A percentile compares a stretch with the other conserved stretches of the same genome.
Evolutionary conservation across 2,888 invertebrate species (phyloP).

Genomic region (Eulithis prunata): DNA sequence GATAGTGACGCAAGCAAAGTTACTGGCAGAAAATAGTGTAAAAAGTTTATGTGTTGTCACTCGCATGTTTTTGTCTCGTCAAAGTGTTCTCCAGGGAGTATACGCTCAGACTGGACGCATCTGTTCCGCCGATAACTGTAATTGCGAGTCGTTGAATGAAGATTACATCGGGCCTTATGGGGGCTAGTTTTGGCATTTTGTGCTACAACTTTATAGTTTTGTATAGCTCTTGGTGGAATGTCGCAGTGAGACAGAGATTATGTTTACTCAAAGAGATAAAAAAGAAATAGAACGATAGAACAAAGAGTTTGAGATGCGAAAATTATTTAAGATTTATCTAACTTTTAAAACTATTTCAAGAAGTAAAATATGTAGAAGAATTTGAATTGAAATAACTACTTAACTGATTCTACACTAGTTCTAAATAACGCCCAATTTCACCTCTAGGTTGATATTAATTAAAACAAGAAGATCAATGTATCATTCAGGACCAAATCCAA

Average conservation of each 20-base stretch:
- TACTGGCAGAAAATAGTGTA: no score
- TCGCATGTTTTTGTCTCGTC: background rate
- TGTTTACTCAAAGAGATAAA: no score
- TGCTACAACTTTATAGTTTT: slow-evolving; percentile 31
- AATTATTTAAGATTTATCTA: no score
- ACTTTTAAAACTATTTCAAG: no score
- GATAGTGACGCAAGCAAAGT: no score
- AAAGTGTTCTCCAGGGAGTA: slow-evolving; percentile 21
- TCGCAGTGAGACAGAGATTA: background rate
- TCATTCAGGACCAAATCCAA: slow-evolving; percentile 9
- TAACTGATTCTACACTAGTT: background rate
- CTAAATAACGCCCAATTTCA: background rate
- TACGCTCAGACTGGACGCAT: slow-evolving; percentile 29
- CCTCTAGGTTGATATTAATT: slow-evolving; percentile 6
- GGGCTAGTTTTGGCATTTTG: slow-evolving; percentile 30
- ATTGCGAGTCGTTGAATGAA: slow-evolving; percentile 41
- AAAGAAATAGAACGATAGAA: no score
- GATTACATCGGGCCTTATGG: slow-evolving; percentile 35
- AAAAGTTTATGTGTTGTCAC: background rate
- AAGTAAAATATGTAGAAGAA: no score
- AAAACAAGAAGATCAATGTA: slow-evolving; percentile 16
- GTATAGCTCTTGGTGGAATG: slow-evolving; percentile 4
- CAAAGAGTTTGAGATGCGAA: no score
- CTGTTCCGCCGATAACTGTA: slow-evolving; percentile 41
- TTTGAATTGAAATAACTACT: no score